These are phyloP conservation scores for Psittacula cyanocephala DNA, from an alignment of 2,113 vertebrate genomes.

Conservation along the genomic window DNA sequence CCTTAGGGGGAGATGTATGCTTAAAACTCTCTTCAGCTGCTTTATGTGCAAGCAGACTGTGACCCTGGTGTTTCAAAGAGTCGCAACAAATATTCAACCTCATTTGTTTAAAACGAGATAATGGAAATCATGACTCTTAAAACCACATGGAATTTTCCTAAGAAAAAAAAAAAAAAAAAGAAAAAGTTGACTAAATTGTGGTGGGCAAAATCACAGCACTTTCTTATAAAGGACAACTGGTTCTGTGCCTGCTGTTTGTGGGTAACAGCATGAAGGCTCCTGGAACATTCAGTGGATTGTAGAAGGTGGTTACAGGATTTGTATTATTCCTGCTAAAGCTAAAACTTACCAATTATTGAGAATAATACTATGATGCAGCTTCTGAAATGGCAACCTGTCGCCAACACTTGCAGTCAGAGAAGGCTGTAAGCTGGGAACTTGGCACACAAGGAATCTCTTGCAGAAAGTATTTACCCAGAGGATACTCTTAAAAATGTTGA, in stretches of 20 bases:
- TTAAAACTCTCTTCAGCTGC: background rate
- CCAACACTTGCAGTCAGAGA: background rate
- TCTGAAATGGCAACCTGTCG: background rate
- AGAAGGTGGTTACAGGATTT: background rate
- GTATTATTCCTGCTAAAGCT: background rate
- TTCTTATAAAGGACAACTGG: background rate
- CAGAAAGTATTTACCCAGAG: background rate
- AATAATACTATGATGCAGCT: background rate
- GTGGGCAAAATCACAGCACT: background rate
- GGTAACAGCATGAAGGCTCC: background rate
- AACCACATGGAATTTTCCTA: background rate
- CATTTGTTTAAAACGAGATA: constrained; percentile 23
- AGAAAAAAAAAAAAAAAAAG: background rate
- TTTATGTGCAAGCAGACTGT: background rate
- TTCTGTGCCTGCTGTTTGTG: background rate
- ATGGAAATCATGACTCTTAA: constrained; percentile 15
- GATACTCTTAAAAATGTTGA: background rate
- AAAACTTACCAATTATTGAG: background rate
- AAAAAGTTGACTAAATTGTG: background rate
- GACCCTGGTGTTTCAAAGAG: background rate
- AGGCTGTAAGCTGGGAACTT: background rate
- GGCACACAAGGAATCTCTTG: background rate
- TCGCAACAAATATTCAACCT: background rate
- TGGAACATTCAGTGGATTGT: background rate
- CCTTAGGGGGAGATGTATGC: background rate